These are phyloP conservation scores for Stigmatopora argus DNA, from an alignment of 2,113 vertebrate genomes.

Conservation along the genomic window DNA sequence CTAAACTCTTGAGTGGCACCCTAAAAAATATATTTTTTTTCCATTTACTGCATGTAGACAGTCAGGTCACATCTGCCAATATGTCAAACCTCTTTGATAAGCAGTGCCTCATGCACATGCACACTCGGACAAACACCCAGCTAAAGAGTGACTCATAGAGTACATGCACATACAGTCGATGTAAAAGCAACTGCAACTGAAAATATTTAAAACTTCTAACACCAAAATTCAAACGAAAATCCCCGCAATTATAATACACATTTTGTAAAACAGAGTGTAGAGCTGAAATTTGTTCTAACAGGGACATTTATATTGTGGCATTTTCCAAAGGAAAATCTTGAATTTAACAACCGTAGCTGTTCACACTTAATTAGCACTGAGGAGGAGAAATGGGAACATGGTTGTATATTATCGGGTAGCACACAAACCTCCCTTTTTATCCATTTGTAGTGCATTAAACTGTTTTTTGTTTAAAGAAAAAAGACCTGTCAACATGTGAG, in stretches of 20 bases:
- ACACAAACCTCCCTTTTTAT: constrained; percentile 31
- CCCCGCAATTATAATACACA: constrained; percentile 32
- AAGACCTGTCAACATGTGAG: too few species aligned
- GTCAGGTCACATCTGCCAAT: constrained; percentile 53
- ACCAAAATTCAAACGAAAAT: constrained; percentile 19
- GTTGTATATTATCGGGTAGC: constrained; percentile 19
- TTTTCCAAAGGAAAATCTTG: constrained; percentile 64
- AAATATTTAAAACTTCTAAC: background rate
- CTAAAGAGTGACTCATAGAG: background rate
- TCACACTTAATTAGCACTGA: constrained; percentile 59
- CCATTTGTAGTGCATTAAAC: too few species aligned
- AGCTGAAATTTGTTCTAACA: constrained; percentile 50
- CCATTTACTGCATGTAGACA: constrained; percentile 57
- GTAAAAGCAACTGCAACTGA: background rate
- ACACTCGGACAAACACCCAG: constrained; percentile 1
- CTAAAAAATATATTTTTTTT: constrained; percentile 44
- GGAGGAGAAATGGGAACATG: constrained; percentile 6
- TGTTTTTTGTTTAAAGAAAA: too few species aligned
- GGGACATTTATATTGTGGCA: constrained; percentile 55
- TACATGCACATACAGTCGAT: background rate
- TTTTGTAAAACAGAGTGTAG: constrained; percentile 27
- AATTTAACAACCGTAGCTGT: constrained; percentile 57
- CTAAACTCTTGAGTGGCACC: background rate
- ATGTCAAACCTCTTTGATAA: constrained; percentile 52
- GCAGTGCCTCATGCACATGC: background rate